Evolutionary conservation across 1,140 invertebrate genomes (phyloP), one percentile per base, ranked within the genome.

Genomic region (Drosophila bocqueti): DNA sequence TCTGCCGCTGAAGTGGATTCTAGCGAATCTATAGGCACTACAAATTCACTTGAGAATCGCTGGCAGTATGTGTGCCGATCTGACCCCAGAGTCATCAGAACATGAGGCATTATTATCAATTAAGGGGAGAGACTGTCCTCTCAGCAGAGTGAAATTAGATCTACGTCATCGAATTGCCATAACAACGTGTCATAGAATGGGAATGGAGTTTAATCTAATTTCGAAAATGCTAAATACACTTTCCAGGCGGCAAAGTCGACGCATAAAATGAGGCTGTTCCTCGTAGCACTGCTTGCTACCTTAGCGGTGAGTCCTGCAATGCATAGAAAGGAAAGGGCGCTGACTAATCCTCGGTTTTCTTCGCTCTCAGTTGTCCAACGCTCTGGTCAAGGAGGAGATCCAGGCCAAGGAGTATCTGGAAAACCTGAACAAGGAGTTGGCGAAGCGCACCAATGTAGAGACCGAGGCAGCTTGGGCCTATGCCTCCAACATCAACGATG

Each of bases 401-500:
- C 92, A 93, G 55, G 96, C 95, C 0, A 91, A 93, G 9, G 93
- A 95, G 45, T 95, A 95, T 76, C 93, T 96, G 59, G 74, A 94
- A n/a, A 93, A 94, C 43, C 72, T 95, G 6, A 95, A 96, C 77
- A 93, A 93, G 24, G 94, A 94, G 64, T 83, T 93, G n/a, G 94
- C 94, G 3, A 72, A 93, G 58, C 94, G 95, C 91, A 94, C 93
- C 62, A 95, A 96, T 81, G 93, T 93, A 13, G 93, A 93, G 1
- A 93, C 93, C 2, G 79, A 94, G 1, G 95, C 94, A 0, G 93
- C 95, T 38, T 97, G 96, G 96, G 94, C 93, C 9, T 97, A 96
- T 77, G 95, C 94, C 2, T 96, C 96, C 0, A 96, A 97, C 85
- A 94, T 97, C 16, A 97, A 96, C 2, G 94, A 95, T 61, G 94